phyloP scores from a whole-genome alignment of 2,113 vertebrate species.

The Melanerpes formicivorus region DNA sequence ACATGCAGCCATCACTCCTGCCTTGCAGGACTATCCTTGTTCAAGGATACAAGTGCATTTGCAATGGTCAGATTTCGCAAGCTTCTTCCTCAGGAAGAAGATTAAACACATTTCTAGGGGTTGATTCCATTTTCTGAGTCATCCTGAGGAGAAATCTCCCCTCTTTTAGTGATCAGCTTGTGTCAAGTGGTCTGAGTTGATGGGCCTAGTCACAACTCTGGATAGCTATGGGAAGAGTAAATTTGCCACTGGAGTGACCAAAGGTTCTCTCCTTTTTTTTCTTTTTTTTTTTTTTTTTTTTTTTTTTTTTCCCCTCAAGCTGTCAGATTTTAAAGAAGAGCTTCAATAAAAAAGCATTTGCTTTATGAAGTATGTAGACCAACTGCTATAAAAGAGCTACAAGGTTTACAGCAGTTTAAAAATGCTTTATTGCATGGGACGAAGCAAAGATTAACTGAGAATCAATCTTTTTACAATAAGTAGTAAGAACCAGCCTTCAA shows the following conservation, averaged over 20 bases:
- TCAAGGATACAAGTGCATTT: neutral
- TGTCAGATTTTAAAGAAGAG: neutral
- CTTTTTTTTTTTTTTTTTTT: neutral
- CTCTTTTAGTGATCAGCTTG: neutral
- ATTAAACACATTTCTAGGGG: neutral
- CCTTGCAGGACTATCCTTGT: fast-evolving
- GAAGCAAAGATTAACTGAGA: neutral
- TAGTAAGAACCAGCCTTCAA: neutral
- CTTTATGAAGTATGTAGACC: neutral
- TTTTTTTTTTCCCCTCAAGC: neutral
- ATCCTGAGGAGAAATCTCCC: neutral
- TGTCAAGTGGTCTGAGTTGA: neutral
- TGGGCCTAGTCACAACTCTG: neutral
- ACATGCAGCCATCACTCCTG: fast-evolving
- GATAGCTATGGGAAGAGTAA: neutral
- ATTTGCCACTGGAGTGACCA: neutral
- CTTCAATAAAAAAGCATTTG: neutral
- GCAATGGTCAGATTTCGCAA: neutral
- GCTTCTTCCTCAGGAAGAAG: neutral
- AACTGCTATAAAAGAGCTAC: neutral
- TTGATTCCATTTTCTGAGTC: neutral
- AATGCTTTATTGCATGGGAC: neutral
- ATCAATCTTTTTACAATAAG: neutral
- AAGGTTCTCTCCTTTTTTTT: neutral
- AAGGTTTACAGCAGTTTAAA: neutral